A percentile compares a stretch with the other conserved stretches of the same genome.
phyloP scores from a whole-genome alignment of 1,140 invertebrate species.

The Belonocnema kinseyi region DNA sequence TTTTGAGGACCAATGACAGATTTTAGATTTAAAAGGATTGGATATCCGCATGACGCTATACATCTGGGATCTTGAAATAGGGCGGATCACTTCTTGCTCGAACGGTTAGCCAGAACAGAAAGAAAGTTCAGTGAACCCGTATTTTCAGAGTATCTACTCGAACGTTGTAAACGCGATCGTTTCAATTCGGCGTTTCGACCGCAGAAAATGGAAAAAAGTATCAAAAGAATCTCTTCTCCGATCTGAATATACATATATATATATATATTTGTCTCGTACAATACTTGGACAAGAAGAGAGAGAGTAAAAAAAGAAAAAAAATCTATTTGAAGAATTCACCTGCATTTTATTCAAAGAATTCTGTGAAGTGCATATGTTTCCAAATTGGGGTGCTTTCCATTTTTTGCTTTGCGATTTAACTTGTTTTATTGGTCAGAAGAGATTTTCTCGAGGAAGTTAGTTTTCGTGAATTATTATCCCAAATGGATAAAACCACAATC shows the following conservation, averaged over 20 bases:
- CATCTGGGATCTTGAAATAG: not conserved
- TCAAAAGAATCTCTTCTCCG: not conserved
- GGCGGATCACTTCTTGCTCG: conserved; percentile 5
- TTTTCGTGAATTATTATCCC: too few species aligned
- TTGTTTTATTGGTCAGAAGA: too few species aligned
- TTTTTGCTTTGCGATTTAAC: too few species aligned
- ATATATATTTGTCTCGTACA: not conserved
- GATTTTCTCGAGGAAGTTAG: too few species aligned
- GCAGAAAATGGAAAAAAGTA: conserved; percentile 4
- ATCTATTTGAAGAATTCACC: too few species aligned
- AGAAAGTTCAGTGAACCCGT: conserved; percentile 26
- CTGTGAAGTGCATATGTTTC: too few species aligned
- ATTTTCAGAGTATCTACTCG: conserved; percentile 17
- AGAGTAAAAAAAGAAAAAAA: too few species aligned
- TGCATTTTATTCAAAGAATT: too few species aligned
- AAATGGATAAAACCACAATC: too few species aligned
- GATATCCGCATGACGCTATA: conserved; percentile 4
- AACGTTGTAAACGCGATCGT: conserved; percentile 22
- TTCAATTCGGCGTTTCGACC: conserved; percentile 22
- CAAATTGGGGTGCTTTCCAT: too few species aligned
- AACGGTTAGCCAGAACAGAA: conserved; percentile 5
- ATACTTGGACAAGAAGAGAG: too few species aligned
- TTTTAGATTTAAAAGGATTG: conserved; percentile 20
- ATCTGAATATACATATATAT: conserved; percentile 2
- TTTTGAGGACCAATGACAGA: too few species aligned